These are phyloP conservation scores for Rhagologus leucostigma DNA, from an alignment of 2,113 vertebrate genomes.

Conservation along the genomic window DNA sequence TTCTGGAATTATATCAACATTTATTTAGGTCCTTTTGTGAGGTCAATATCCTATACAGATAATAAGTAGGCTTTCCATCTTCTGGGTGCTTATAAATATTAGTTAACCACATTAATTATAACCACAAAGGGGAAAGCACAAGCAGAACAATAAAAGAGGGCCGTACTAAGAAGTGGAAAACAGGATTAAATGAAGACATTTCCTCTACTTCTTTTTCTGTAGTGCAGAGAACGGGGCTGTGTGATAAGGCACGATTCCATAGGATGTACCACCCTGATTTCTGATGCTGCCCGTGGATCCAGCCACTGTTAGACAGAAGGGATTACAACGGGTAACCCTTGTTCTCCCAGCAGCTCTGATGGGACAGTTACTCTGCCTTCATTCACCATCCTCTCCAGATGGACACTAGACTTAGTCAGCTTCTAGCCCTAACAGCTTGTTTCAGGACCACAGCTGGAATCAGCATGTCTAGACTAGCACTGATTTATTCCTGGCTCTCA, in stretches of 20 bases:
- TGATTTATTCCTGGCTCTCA: slow-evolving; percentile 54
- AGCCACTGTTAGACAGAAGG: background rate
- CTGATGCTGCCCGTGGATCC: background rate
- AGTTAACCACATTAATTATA: background rate
- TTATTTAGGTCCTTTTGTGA: background rate
- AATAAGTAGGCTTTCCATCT: background rate
- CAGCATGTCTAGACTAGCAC: slow-evolving; percentile 29
- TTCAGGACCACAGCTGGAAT: slow-evolving; percentile 51
- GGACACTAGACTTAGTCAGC: background rate
- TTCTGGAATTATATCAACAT: background rate
- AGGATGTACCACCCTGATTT: background rate
- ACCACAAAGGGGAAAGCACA: background rate
- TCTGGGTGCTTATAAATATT: background rate
- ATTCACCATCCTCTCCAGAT: background rate
- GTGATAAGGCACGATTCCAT: background rate
- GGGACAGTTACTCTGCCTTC: background rate
- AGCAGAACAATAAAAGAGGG: background rate
- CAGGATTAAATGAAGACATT: background rate
- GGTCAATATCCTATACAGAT: background rate
- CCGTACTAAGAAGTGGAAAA: background rate
- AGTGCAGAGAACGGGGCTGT: background rate
- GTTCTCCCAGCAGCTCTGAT: background rate
- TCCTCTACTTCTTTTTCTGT: background rate
- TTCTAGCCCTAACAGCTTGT: background rate
- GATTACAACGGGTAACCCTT: background rate